A percentile compares a stretch with the other conserved stretches of the same genome.
These are phyloP conservation scores for Periparus ater DNA, from an alignment of 2,797 vertebrate species.

Conservation along the genomic window DNA sequence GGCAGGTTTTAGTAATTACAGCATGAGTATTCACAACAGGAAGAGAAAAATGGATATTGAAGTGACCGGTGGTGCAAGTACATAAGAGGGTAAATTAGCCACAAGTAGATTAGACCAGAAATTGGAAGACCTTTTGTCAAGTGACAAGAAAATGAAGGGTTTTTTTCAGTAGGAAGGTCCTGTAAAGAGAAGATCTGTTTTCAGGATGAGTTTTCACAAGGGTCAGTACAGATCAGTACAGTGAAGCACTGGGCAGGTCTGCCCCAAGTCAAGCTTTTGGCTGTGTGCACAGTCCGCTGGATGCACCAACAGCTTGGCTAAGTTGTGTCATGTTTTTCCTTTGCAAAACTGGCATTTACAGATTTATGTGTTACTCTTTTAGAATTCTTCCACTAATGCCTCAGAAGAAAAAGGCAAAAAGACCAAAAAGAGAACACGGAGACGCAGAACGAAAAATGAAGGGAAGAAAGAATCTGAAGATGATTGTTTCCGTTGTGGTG, in stretches of 20 bases:
- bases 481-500: conserved; percentile 95
- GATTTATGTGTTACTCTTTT: neutral
- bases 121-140: neutral
- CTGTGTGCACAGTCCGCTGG: neutral
- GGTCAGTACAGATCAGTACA: neutral
- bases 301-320: neutral
- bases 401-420: conserved; percentile 91
- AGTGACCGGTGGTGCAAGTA: neutral
- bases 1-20: neutral
- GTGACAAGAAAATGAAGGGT: neutral
- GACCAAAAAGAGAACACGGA: conserved; percentile 86
- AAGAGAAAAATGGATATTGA: neutral
- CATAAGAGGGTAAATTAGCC: neutral
- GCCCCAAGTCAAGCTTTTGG: neutral
- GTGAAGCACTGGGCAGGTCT: neutral
- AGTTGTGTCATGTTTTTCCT: neutral
- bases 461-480: conserved; percentile 92
- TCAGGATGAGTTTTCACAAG: neutral
- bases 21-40: neutral
- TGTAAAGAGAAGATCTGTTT: neutral
- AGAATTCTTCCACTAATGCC: conserved; percentile 79
- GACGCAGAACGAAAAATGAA: conserved; percentile 79
- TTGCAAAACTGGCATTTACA: neutral
- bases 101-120: neutral
- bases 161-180: neutral